Percentiles rank a stretch among this genome's conserved stretches.
These are phyloP conservation scores for Drosophila infuscata DNA, from an alignment of 2,888 invertebrate species.

Conservation along the genomic window DNA sequence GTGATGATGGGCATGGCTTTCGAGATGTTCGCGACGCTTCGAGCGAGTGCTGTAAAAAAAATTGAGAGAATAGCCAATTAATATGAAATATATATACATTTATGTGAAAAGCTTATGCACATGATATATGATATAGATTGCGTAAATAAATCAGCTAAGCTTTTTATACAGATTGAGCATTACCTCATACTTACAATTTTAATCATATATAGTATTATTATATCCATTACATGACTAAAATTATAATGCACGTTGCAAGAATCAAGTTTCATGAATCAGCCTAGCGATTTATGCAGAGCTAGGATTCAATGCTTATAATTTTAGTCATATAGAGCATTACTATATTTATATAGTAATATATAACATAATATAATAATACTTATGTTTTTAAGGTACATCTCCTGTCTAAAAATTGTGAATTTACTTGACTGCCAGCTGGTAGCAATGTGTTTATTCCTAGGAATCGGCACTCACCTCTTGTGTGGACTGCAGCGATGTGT, in stretches of 20 bases:
- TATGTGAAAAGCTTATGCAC: not conserved
- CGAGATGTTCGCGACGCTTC: constrained; percentile 83
- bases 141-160: not conserved
- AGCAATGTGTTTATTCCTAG: not conserved
- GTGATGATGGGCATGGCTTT: constrained; percentile 73
- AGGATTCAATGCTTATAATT: not conserved
- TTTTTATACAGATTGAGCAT: not conserved
- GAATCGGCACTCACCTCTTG: constrained; percentile 72
- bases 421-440: not conserved
- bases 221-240: not conserved
- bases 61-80: not conserved
- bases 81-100: not conserved
- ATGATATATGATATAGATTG: not conserved
- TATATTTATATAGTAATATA: not conserved
- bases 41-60: constrained; percentile 70
- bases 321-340: not conserved
- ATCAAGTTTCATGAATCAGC: not conserved
- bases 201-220: not conserved
- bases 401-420: not conserved
- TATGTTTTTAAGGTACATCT: not conserved
- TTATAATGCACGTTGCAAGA: not conserved
- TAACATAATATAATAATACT: not conserved
- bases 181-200: not conserved
- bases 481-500: constrained; percentile 84
- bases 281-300: not conserved